Base-by-base conservation (phyloP, 2,797 vertebrate species). In the Monodelphis domestica region DNA sequence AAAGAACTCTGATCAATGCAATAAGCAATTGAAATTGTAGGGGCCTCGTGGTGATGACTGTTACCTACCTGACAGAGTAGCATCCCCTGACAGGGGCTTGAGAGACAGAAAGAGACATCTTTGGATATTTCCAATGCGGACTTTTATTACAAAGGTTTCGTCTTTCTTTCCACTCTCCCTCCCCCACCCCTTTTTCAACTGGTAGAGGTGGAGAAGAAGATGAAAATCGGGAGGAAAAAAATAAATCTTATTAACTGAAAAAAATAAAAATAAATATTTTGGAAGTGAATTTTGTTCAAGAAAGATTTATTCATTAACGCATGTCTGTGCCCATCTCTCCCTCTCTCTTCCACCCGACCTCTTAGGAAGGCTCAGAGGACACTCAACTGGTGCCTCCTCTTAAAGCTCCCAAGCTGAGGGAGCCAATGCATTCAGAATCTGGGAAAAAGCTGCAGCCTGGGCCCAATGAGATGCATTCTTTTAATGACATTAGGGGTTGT, bases 401-500 rank as follows among this genome's bases (percentile, higher is more conserved):
- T n/a, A 78, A 78, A 45, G 63, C 63, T 78, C n/a, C 63, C n/a
- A 78, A 78, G 17, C 63, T 45, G 63, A 78, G 63, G 63, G 9
- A 78, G n/a, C 63, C n/a, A 78, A 45, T 24, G 38, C n/a, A 78
- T 78, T 45, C n/a, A 0, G 7, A 78, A 78, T 78, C n/a, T 3
- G n/a, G 63, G 63, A 38, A 78, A 78, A 78, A 78, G 21, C 63
- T 70, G n/a, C 63, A 45, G 63, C 63, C n/a, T 2, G 0, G 51
- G n/a, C 6, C 7, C 57, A 63, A 4, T 29, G 2, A 96, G 89
- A 94, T 29, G 17, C 63, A 57, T 87, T 87, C 92, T 94, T 1
- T 70, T 95, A 90, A 93, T 59, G 63, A 53, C 90, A 89, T 96
- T 97, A 94, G 24, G 93, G 91, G 89, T 53, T 91, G 57, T 30